Conservation (phyloP, 2,888 invertebrate genomes). For the Epistrophella euchroma region DNA sequence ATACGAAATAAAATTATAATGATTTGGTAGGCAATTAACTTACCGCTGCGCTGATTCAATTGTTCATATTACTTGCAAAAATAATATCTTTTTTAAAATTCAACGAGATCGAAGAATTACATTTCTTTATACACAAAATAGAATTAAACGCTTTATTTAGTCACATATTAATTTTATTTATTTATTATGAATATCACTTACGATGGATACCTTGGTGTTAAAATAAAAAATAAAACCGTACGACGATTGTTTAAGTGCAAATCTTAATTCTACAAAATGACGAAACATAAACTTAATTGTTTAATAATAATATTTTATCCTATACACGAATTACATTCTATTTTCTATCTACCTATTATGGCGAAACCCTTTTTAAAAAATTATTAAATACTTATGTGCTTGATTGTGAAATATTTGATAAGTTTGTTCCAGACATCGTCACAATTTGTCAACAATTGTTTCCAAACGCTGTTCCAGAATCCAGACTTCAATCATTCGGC, state of each 20-base stretch:
- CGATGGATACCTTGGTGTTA: conserved; percentile 53
- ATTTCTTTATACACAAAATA: too few relatives aligned
- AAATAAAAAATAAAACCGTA: conserved; percentile 59
- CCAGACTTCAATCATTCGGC: too few relatives aligned
- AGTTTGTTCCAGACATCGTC: too few relatives aligned
- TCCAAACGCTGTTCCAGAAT: too few relatives aligned
- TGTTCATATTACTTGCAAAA: too few relatives aligned
- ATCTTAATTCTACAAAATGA: conserved; percentile 69
- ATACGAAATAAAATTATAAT: too few relatives aligned
- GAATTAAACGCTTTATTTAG: neutral
- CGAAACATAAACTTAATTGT: conserved; percentile 26
- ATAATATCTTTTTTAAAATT: too few relatives aligned
- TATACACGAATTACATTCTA: conserved; percentile 48
- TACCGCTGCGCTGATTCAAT: too few relatives aligned
- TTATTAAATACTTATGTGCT: neutral
- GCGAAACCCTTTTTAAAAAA: conserved; percentile 14
- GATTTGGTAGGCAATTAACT: too few relatives aligned
- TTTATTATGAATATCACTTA: conserved; percentile 52
- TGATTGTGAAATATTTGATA: conserved; percentile 15
- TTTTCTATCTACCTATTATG: conserved; percentile 40
- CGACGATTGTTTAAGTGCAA: conserved; percentile 74
- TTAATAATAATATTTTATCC: conserved; percentile 20
- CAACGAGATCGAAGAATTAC: too few relatives aligned
- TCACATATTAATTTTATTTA: conserved; percentile 48
- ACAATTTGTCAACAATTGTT: too few relatives aligned